phyloP scores from a whole-genome alignment of 2,797 vertebrate species.

The Gymnopithys bicolor region DNA sequence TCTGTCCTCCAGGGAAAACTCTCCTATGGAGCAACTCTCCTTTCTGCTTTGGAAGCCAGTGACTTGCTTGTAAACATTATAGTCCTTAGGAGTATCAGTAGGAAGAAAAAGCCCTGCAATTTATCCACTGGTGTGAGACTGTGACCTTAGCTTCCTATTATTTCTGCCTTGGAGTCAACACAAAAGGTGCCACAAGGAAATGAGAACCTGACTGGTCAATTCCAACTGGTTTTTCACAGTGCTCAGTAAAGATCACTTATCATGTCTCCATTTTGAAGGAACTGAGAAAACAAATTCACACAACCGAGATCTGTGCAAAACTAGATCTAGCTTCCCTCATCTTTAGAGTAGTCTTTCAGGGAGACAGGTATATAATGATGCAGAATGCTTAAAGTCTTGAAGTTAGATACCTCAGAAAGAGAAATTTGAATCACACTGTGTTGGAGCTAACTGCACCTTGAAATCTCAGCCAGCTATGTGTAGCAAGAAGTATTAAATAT shows the following conservation, averaged over 20 bases:
- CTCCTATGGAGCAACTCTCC: background rate
- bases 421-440: background rate
- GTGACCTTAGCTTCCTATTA: slow-evolving; percentile 15
- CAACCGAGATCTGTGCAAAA: background rate
- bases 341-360: background rate
- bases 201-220: background rate
- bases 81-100: background rate
- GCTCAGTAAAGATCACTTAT: background rate
- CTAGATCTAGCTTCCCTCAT: background rate
- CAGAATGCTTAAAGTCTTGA: background rate
- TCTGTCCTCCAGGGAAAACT: slow-evolving; percentile 11
- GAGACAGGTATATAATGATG: background rate
- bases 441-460: background rate
- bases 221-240: background rate
- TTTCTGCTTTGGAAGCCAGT: slow-evolving; percentile 8
- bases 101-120: background rate
- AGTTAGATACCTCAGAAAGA: background rate
- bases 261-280: background rate
- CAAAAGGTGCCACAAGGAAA: background rate
- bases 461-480: background rate
- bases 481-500: background rate
- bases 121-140: background rate
- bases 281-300: background rate
- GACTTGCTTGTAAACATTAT: slow-evolving; percentile 32
- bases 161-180: background rate